Percentiles rank a stretch among this genome's conserved stretches.
Conservation (phyloP, 1,140 invertebrate species). For the Episyrphus balteatus region DNA sequence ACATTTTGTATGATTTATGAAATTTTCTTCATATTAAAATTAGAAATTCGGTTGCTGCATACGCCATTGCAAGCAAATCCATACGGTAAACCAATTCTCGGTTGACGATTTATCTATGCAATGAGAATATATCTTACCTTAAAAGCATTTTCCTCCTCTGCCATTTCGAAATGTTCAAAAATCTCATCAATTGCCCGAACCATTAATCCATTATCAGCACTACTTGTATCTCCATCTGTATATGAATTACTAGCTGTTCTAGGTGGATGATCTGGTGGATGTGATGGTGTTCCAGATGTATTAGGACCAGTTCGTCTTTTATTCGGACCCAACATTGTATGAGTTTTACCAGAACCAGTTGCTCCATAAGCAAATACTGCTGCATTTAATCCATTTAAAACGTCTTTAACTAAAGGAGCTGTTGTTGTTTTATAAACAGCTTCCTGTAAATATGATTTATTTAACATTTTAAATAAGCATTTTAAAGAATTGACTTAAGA, state of each 20-base stretch:
- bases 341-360: constrained; percentile 32
- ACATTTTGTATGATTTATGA: too few relatives aligned
- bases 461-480: neutral
- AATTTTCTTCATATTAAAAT: too few relatives aligned
- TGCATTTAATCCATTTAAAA: constrained; percentile 85
- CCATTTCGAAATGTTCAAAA: constrained; percentile 25
- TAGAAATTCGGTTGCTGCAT: too few relatives aligned
- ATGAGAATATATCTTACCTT: constrained; percentile 11
- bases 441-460: constrained; percentile 32
- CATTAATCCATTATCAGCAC: constrained; percentile 29
- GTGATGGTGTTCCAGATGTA: neutral
- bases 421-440: constrained; percentile 74
- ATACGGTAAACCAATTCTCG: too few relatives aligned
- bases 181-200: constrained; percentile 36
- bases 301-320: constrained; percentile 17
- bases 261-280: constrained; percentile 3
- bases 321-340: constrained; percentile 34
- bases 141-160: constrained; percentile 15
- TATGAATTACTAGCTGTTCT: constrained; percentile 13
- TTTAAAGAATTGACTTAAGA: too few relatives aligned
- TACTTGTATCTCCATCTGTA: constrained; percentile 18
- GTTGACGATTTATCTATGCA: too few relatives aligned
- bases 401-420: constrained; percentile 75
- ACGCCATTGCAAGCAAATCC: too few relatives aligned
- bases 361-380: constrained; percentile 88